phyloP scores from a whole-genome alignment of 2,797 vertebrate genomes.

The Hydrocynus forskahlii region DNA sequence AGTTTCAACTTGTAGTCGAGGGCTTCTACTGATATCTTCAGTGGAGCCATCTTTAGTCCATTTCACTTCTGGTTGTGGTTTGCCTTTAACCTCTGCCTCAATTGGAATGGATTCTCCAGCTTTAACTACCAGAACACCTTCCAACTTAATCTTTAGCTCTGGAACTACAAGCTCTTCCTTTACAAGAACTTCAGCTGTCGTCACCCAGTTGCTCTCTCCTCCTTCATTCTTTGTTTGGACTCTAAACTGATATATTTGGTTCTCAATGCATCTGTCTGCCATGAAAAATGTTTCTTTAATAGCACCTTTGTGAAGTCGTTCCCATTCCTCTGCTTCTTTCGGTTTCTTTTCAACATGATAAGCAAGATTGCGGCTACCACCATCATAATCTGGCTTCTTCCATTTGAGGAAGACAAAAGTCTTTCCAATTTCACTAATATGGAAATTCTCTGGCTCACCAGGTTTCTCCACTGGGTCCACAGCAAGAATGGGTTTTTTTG shows the following conservation, averaged over 20 bases:
- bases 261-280: constrained; percentile 91
- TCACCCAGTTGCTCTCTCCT: constrained; percentile 96
- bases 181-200: constrained; percentile 89
- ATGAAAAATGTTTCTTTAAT: constrained; percentile 91
- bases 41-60: constrained; percentile 94
- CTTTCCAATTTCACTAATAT: constrained; percentile 92
- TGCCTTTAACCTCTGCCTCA: constrained; percentile 93
- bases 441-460: constrained; percentile 95
- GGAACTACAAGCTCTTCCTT: constrained; percentile 96
- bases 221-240: constrained; percentile 95
- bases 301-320: constrained; percentile 82
- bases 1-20: constrained; percentile 88
- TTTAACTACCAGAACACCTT: constrained; percentile 89
- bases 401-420: constrained; percentile 92
- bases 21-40: constrained; percentile 87
- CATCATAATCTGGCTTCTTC: constrained; percentile 95
- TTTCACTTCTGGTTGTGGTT: constrained; percentile 92
- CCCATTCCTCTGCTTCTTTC: constrained; percentile 91
- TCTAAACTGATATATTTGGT: constrained; percentile 91
- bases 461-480: constrained; percentile 94
- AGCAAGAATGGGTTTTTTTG: constrained; percentile 90
- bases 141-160: constrained; percentile 90
- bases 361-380: constrained; percentile 93
- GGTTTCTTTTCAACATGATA: constrained; percentile 92
- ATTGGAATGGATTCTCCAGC: constrained; percentile 94